Base-by-base conservation (phyloP, 2,888 invertebrate species). In the Cataglyphis cursor region DNA sequence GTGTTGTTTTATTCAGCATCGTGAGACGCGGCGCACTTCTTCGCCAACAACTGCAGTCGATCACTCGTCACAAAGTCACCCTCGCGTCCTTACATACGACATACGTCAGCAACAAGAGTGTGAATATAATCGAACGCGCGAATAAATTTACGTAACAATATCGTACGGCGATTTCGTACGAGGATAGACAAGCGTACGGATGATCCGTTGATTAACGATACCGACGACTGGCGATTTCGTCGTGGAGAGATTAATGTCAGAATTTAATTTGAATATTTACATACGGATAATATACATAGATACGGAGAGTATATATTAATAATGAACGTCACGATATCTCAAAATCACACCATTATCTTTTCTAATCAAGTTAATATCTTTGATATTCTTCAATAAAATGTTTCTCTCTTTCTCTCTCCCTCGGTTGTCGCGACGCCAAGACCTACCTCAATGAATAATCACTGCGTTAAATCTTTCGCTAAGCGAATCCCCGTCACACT, bases 91-190 rank as follows among this genome's bases (percentile, higher is more conserved):
- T 41, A 57, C 21, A 35, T n/a, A 31, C 48, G 66, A 31, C 35
- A 51, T 31, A 41, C 28, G 41, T 73, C 59, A 24, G 12, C 31
- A 35, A 24, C 31, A 65, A 54, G 10, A 68, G 68, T 68, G 21
- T 18, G 31, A 68, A 21, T 31, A 31, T 44, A 57, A 78, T 78
- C 68, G 31, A 57, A 78, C 28, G 18, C n/a, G 38, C 38, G 57
- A 78, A 44, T 78, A 80, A 80, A 44, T 78, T 78, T 68, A 57
- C 44, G 38, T 78, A 78, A 68, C 24, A 31, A 57, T 21, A 12
- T 18, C 28, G 10, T 54, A 4, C n/a, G 10, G 8, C 12, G 21
- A 65, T 44, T 41, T 15, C 15, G 41, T 24, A 31, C 28, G 38
- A 35, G 35, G 35, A 35, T 15, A n/a, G 54, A 54, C 35, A 9